phyloP scores from a whole-genome alignment of 2,888 invertebrate genomes.

The Peribatodes rhomboidaria region DNA sequence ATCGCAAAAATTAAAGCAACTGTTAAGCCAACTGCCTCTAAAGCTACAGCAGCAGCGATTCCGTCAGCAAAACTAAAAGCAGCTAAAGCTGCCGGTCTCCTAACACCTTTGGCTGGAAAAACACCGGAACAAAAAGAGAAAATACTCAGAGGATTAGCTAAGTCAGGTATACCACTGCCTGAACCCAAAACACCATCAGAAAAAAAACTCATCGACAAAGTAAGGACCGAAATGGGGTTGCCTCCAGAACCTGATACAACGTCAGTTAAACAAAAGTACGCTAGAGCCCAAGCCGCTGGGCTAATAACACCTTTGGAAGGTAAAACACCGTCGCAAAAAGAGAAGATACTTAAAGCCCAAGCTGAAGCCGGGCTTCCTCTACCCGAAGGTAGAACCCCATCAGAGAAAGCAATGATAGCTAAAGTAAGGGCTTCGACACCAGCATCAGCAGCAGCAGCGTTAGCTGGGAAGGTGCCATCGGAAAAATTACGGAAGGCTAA shows the following conservation, averaged over 20 bases:
- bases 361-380: slow-evolving; percentile 46
- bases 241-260: slow-evolving; percentile 55
- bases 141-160: slow-evolving; percentile 49
- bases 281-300: slow-evolving; percentile 44
- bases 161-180: slow-evolving; percentile 51
- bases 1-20: slow-evolving; percentile 3
- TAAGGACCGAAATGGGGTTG: slow-evolving; percentile 50
- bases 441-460: neutral
- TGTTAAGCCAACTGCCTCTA: neutral
- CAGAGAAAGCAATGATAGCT: slow-evolving; percentile 45
- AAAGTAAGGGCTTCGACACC: slow-evolving; percentile 38
- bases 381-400: slow-evolving; percentile 48
- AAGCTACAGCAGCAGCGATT: slow-evolving; percentile 13
- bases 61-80: slow-evolving; percentile 49
- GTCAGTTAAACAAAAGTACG: slow-evolving; percentile 53
- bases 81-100: slow-evolving; percentile 54
- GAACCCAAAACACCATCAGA: slow-evolving; percentile 53
- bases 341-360: slow-evolving; percentile 49
- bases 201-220: slow-evolving; percentile 50
- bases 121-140: slow-evolving; percentile 52
- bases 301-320: slow-evolving; percentile 48
- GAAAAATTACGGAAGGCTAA: slow-evolving; percentile 4
- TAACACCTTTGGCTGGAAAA: slow-evolving; percentile 41
- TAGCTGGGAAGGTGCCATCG: neutral
- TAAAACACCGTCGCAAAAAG: slow-evolving; percentile 50